Conservation (phyloP, 2,113 vertebrate species). For the Pardalotus punctatus region DNA sequence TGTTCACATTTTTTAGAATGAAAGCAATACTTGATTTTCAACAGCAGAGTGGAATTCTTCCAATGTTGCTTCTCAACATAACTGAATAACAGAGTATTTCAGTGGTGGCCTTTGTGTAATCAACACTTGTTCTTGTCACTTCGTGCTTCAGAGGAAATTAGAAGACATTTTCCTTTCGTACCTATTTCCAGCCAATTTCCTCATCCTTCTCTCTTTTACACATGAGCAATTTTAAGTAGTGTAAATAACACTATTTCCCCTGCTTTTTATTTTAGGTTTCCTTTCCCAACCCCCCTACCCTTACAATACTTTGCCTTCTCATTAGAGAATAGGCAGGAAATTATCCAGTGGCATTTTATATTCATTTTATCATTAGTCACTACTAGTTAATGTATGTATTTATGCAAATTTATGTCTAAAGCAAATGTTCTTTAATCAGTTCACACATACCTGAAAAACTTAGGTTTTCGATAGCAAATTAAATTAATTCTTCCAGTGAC, state of each 20-base stretch:
- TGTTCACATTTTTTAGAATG: background rate
- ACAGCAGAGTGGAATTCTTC: background rate
- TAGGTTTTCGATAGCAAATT: background rate
- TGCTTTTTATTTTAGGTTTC: background rate
- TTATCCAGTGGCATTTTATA: slow-evolving; percentile 18
- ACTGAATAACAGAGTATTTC: background rate
- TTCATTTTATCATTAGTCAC: slow-evolving; percentile 9
- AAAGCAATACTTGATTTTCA: background rate
- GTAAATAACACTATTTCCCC: background rate
- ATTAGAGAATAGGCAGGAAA: slow-evolving; percentile 12
- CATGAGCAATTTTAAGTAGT: slow-evolving; percentile 38
- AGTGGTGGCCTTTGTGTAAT: slow-evolving; percentile 15
- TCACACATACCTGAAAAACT: background rate
- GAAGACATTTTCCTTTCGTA: slow-evolving; percentile 25
- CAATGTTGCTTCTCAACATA: background rate
- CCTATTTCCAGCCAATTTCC: slow-evolving; percentile 26
- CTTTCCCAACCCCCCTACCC: background rate
- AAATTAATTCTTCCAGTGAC: background rate
- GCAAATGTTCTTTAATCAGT: slow-evolving; percentile 29
- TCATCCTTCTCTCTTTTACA: slow-evolving; percentile 36
- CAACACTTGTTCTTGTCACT: slow-evolving; percentile 19
- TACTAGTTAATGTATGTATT: slow-evolving; percentile 35
- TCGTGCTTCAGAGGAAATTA: slow-evolving; percentile 44
- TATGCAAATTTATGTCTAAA: slow-evolving; percentile 53
- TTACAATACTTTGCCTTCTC: background rate